phyloP scores from a whole-genome alignment of 64 coral and sea anemone genomes.

The Pachyseris speciosa region DNA sequence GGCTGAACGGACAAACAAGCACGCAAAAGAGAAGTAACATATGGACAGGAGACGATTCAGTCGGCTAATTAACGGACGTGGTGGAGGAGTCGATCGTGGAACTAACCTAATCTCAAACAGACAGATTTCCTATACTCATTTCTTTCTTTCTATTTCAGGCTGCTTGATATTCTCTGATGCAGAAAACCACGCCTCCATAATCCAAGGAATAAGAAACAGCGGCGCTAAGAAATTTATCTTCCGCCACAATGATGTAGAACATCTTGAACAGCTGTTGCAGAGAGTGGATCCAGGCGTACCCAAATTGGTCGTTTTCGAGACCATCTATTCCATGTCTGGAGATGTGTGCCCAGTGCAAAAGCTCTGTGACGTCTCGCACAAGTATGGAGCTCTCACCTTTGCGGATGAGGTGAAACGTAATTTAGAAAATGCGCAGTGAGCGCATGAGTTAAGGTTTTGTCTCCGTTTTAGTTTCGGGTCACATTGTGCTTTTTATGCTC shows the following conservation, averaged over 20 bases:
- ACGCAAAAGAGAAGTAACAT: too few relatives aligned
- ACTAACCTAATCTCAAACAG: too few relatives aligned
- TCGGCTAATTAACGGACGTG: too few relatives aligned
- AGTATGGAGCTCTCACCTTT: slow-evolving; percentile 96
- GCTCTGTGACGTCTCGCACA: slow-evolving; percentile 95
- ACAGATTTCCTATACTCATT: too few relatives aligned
- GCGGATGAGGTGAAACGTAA: slow-evolving; percentile 94
- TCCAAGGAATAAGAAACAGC: slow-evolving; percentile 98
- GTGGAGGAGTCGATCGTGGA: too few relatives aligned
- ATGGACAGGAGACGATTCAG: too few relatives aligned
- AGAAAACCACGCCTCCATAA: slow-evolving; percentile 98
- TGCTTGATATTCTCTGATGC: slow-evolving; percentile 95
- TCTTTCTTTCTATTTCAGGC: slow-evolving; percentile 46
- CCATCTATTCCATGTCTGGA: slow-evolving; percentile 95
- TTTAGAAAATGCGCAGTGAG: too few relatives aligned
- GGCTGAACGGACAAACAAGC: too few relatives aligned
- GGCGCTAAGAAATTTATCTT: slow-evolving; percentile 93
- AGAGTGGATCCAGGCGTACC: slow-evolving; percentile 69
- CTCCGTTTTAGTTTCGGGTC: too few relatives aligned
- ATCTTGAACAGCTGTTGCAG: slow-evolving; percentile 83
- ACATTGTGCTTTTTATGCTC: too few relatives aligned
- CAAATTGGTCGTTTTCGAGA: slow-evolving; percentile 98
- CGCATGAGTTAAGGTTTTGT: too few relatives aligned
- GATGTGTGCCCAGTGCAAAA: slow-evolving; percentile 92
- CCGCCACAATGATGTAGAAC: slow-evolving; percentile 92